Base-by-base conservation (phyloP, 2,113 vertebrate genomes). In the Empidonax alnorum region DNA sequence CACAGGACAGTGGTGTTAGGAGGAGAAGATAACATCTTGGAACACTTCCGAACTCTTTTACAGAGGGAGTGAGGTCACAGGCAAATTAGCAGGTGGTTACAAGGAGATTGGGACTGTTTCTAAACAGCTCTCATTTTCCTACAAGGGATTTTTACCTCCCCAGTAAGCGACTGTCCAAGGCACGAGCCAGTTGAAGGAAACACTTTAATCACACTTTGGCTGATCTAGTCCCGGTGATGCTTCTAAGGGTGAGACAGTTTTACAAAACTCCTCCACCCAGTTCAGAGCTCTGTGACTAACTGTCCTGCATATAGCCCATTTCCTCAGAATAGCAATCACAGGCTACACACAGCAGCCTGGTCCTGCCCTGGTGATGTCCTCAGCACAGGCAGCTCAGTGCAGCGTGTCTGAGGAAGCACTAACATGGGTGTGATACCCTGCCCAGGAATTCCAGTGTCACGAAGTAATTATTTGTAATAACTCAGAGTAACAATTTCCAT, bases 401-500 rank as follows among this genome's bases (percentile, higher is more conserved):
- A 71, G 77, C 41, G 7, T 1, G 28, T 89, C 3, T 16, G 53
- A 66, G 74, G 44, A 56, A 91, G 74, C 5, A 21, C 80, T 92
- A 87, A 65, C 42, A 31, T 65, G 90, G 93, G 90, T 33, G 91
- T 96, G 89, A 93, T 91, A 58, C 66, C 28, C 17, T 49, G 69
- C 42, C 4, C 4, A 72, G 83, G 93, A 96, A 96, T 96, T 96
- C 96, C 91, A 80, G 50, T 82, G 89, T 76, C 66, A 25, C 73
- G 2, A 28, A 94, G 94, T 95, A 94, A 96, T 92, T 69, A 79
- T 89, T 96, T 88, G 85, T 89, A 91, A 89, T 59, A 93, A 76
- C 78, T 85, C 39, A 56, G 85, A 87, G 83, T 93, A 96, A 97
- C 79, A 87, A 84, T 96, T 96, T 95, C 96, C 95, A 93, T 95